These are phyloP conservation scores for Neodiprion fabricii DNA, from an alignment of 1,140 invertebrate species.

Conservation along the genomic window DNA sequence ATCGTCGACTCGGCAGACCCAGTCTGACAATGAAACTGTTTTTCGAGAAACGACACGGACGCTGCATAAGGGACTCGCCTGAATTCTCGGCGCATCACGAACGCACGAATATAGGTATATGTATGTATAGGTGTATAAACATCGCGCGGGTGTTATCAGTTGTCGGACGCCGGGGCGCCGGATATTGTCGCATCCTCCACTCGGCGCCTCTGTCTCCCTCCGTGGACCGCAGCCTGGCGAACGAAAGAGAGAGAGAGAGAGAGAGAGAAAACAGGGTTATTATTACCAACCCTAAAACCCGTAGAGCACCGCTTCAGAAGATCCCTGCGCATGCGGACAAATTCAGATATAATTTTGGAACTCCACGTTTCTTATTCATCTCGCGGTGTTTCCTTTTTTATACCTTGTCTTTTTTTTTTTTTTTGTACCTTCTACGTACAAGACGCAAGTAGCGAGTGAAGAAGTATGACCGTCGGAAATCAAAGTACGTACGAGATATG, in stretches of 20 bases:
- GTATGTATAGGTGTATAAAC: constrained; percentile 47
- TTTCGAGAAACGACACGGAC: too few species aligned
- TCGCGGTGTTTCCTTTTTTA: constrained; percentile 17
- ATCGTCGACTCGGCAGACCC: neutral
- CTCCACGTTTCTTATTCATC: neutral
- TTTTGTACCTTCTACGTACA: too few species aligned
- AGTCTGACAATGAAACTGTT: too few species aligned
- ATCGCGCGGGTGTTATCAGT: constrained; percentile 62
- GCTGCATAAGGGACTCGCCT: neutral
- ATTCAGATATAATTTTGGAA: neutral
- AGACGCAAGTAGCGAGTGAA: too few species aligned
- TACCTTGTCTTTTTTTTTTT: neutral
- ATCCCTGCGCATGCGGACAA: neutral
- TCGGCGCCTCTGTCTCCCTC: constrained; percentile 40
- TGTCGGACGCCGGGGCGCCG: constrained; percentile 63
- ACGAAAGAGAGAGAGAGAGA: constrained; percentile 25
- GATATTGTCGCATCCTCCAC: constrained; percentile 64
- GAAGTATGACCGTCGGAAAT: too few species aligned
- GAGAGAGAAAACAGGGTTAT: constrained; percentile 11
- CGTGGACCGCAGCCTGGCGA: neutral
- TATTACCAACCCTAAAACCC: neutral
- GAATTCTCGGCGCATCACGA: constrained; percentile 46
- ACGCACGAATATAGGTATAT: constrained; percentile 38
- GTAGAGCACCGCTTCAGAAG: neutral
- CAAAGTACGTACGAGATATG: neutral